phyloP scores from a whole-genome alignment of 2,113 vertebrate genomes.

The Saguinus midas region DNA sequence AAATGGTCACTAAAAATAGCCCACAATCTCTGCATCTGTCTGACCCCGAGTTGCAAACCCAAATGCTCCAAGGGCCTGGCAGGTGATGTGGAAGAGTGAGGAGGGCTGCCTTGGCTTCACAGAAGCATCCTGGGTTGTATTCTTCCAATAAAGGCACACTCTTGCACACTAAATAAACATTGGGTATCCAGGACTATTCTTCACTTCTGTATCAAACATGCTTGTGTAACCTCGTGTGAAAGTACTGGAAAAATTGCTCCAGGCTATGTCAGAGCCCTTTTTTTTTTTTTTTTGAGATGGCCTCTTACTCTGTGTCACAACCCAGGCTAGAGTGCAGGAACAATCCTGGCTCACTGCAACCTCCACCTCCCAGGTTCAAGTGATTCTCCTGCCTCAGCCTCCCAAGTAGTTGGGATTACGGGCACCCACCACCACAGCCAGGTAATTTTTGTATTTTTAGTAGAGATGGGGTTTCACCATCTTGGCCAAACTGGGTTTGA shows the following conservation, averaged over 20 bases:
- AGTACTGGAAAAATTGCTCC: neutral
- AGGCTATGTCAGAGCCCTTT: neutral
- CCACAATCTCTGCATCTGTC: neutral
- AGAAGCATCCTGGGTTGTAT: neutral
- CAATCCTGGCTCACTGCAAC: too few relatives aligned
- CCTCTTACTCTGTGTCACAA: too few relatives aligned
- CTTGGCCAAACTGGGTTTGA: too few relatives aligned
- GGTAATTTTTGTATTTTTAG: too few relatives aligned
- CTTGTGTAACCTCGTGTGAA: rapidly evolving
- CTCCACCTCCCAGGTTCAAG: too few relatives aligned
- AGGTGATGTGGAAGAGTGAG: neutral
- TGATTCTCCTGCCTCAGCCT: too few relatives aligned
- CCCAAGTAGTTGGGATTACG: too few relatives aligned
- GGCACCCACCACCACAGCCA: too few relatives aligned
- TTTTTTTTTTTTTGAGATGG: neutral
- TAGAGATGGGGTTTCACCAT: too few relatives aligned
- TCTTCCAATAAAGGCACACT: neutral
- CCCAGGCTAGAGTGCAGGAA: too few relatives aligned
- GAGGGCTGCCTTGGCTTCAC: neutral
- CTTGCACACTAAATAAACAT: too few relatives aligned
- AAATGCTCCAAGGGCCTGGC: neutral
- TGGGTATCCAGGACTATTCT: rapidly evolving
- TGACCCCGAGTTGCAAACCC: neutral
- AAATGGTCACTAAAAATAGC: constrained; percentile 27
- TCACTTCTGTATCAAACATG: neutral